Percentiles rank a stretch among this genome's conserved stretches.
Evolutionary conservation across 2,113 vertebrate species (phyloP).

Genomic region (Syrmaticus mikado): DNA sequence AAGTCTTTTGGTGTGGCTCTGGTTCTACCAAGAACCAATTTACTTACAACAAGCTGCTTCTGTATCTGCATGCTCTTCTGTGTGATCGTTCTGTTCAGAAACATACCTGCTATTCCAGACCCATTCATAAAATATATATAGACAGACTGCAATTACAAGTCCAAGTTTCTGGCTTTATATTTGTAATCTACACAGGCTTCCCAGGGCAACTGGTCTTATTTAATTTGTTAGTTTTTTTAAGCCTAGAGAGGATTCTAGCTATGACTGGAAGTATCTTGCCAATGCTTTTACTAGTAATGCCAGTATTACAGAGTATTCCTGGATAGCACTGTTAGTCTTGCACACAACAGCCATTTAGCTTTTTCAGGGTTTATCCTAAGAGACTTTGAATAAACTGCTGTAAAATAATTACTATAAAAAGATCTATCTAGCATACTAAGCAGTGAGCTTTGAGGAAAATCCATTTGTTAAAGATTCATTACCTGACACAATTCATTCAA

Average conservation of each 20-base stretch:
- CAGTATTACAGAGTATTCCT: neutral
- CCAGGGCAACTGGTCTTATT: neutral
- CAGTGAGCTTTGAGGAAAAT: neutral
- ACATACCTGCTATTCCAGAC: neutral
- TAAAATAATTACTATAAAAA: constrained; percentile 40
- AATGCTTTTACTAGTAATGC: neutral
- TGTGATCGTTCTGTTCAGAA: neutral
- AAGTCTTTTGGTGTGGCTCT: neutral
- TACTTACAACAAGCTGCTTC: neutral
- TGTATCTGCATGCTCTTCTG: neutral
- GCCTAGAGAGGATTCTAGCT: neutral
- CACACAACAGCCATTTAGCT: neutral
- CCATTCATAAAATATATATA: neutral
- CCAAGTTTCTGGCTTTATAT: neutral
- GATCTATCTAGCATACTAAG: constrained; percentile 20
- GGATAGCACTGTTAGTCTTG: constrained; percentile 1
- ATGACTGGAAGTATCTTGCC: neutral
- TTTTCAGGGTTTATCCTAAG: constrained; percentile 37
- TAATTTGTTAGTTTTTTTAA: neutral
- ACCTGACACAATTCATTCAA: neutral
- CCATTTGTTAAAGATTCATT: constrained; percentile 1
- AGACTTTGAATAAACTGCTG: constrained; percentile 25
- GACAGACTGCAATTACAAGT: neutral
- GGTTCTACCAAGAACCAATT: neutral
- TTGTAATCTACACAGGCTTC: neutral